Conservation (phyloP, 2,113 vertebrate genomes). For the Myotis davidii region DNA sequence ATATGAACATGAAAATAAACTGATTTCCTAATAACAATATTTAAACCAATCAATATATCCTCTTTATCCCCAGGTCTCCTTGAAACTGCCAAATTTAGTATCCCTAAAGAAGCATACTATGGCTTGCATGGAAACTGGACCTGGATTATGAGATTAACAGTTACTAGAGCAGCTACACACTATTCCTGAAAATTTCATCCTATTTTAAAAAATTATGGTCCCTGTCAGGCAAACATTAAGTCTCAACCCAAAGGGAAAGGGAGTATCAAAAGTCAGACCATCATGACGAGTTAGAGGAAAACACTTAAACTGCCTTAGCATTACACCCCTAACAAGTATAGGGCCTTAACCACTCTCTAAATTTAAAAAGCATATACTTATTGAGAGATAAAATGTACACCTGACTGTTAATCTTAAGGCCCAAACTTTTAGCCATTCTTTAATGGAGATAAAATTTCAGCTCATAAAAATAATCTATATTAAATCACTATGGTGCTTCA, state of each 20-base stretch:
- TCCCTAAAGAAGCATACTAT: not conserved
- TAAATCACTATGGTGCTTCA: not conserved
- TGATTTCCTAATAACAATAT: slow-evolving; percentile 5
- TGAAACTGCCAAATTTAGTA: not conserved
- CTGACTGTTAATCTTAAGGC: not conserved
- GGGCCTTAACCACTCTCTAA: not conserved
- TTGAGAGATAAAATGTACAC: not conserved
- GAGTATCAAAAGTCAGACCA: not conserved
- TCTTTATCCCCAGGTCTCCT: not conserved
- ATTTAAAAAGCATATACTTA: not conserved
- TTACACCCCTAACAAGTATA: not conserved
- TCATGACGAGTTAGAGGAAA: not conserved
- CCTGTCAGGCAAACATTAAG: not conserved
- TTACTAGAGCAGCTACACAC: not conserved
- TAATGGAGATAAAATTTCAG: not conserved
- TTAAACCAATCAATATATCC: slow-evolving; percentile 27
- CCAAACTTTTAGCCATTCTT: slow-evolving; percentile 23
- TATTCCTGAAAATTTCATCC: not conserved
- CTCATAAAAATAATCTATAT: slow-evolving; percentile 29
- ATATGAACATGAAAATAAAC: slow-evolving; percentile 25
- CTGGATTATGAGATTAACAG: not conserved
- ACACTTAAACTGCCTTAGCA: not conserved
- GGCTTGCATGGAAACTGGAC: not conserved
- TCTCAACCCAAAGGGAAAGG: not conserved
- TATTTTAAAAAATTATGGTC: not conserved